Evolutionary conservation across 2,797 vertebrate genomes (phyloP).

Genomic region (Eurystomus glaucurus): DNA sequence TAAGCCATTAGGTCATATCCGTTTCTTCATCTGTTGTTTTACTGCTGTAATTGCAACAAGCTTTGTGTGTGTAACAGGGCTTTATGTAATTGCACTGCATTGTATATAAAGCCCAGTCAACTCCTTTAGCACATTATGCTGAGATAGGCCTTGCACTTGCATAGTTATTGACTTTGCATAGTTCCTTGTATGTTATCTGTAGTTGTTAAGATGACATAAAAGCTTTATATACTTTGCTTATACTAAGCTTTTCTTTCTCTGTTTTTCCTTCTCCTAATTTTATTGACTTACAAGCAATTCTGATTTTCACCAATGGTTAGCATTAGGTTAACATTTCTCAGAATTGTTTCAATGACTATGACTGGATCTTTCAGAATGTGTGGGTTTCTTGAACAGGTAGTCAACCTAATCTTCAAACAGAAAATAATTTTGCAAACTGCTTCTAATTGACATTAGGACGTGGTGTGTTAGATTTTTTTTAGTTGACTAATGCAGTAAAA

Average conservation of each 20-base stretch:
- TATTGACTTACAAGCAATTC: background rate
- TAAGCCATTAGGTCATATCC: background rate
- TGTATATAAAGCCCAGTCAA: background rate
- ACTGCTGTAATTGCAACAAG: background rate
- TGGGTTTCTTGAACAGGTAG: background rate
- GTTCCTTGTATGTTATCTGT: background rate
- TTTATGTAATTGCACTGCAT: background rate
- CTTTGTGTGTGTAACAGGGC: background rate
- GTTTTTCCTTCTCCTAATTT: accelerated
- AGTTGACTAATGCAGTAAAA: conserved; percentile 24
- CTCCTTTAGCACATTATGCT: background rate
- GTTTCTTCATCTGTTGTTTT: background rate
- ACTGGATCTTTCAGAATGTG: background rate
- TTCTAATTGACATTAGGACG: background rate
- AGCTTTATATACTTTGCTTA: background rate
- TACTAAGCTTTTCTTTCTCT: background rate
- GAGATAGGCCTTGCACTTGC: background rate
- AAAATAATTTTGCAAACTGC: background rate
- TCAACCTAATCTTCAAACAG: background rate
- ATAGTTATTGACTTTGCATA: background rate
- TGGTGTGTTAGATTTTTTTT: background rate
- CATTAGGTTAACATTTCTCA: background rate
- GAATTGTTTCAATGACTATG: background rate
- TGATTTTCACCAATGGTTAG: background rate
- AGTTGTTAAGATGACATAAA: background rate